Conservation (phyloP, 92 coral and sea anemone species). For the Pocillopora meandrina region DNA sequence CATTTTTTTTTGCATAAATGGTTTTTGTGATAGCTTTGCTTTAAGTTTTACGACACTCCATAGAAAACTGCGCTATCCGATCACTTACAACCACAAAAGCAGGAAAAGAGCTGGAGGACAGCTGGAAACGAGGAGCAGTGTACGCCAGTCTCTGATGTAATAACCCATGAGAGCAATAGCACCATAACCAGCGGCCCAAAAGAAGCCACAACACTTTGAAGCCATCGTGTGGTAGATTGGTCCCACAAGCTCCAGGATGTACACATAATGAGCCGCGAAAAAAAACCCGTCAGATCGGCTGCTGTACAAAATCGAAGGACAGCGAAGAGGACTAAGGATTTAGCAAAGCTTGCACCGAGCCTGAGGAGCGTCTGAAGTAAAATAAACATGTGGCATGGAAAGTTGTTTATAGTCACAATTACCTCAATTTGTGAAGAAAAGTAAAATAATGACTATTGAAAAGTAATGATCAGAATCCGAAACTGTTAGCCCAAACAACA, state of each 20-base stretch:
- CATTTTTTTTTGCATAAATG: no score
- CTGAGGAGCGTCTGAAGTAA: slow-evolving; percentile 60
- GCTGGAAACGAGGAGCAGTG: slow-evolving; percentile 7
- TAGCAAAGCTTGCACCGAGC: slow-evolving; percentile 41
- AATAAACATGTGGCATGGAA: no score
- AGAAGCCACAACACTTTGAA: slow-evolving; percentile 2
- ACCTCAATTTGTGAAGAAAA: no score
- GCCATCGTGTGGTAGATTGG: slow-evolving; percentile 24
- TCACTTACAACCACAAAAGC: slow-evolving; percentile 8
- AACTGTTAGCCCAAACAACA: no score
- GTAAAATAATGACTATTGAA: no score
- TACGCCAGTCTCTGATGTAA: slow-evolving; percentile 25
- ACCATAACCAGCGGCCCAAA: slow-evolving; percentile 17
- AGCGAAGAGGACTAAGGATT: slow-evolving; percentile 4
- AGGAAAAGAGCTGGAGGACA: neutral
- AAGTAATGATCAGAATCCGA: no score
- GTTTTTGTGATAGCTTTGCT: neutral
- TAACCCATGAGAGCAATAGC: neutral
- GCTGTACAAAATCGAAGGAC: slow-evolving; percentile 53
- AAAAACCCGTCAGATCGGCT: slow-evolving; percentile 14
- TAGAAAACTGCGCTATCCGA: neutral
- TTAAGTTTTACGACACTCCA: neutral
- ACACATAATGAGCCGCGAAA: slow-evolving; percentile 65
- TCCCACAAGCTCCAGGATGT: slow-evolving; percentile 30
- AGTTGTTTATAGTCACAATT: no score